Evolutionary conservation across 1,140 invertebrate genomes (phyloP).

Genomic region (Halyomorpha halys): DNA sequence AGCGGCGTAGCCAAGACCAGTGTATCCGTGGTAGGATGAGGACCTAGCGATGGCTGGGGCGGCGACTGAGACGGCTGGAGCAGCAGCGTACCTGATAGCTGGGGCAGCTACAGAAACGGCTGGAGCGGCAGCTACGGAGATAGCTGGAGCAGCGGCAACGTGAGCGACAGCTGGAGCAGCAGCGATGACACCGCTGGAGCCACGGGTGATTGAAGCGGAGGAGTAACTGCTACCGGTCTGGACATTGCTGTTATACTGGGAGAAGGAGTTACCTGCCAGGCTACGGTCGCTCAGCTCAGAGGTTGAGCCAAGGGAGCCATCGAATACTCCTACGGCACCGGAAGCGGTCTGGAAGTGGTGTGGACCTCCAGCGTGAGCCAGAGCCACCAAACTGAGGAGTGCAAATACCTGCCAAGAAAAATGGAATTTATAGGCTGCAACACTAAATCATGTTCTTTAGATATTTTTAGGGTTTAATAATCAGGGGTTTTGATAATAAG

Average conservation of each 20-base stretch:
- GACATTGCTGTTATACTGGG: slow-evolving; percentile 41
- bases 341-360: slow-evolving; percentile 42
- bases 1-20: slow-evolving; percentile 5
- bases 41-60: slow-evolving; percentile 13
- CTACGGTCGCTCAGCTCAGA: slow-evolving; percentile 47
- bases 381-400: slow-evolving; percentile 34
- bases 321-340: slow-evolving; percentile 36
- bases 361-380: slow-evolving; percentile 38
- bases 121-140: slow-evolving; percentile 11
- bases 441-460: too few relatives aligned
- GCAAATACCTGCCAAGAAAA: too few relatives aligned
- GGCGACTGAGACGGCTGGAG: slow-evolving; percentile 21
- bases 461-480: too few relatives aligned
- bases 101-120: neutral
- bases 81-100: slow-evolving; percentile 9
- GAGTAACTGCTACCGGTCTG: slow-evolving; percentile 43
- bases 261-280: slow-evolving; percentile 41
- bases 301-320: slow-evolving; percentile 39
- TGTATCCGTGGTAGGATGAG: neutral
- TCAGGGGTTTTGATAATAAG: too few relatives aligned
- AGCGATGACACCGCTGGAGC: slow-evolving; percentile 41
- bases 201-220: slow-evolving; percentile 41
- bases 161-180: slow-evolving; percentile 42
- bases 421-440: too few relatives aligned
- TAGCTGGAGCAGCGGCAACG: slow-evolving; percentile 33